Base-by-base conservation (phyloP, 2,113 vertebrate species). In the Sterna hirundo region DNA sequence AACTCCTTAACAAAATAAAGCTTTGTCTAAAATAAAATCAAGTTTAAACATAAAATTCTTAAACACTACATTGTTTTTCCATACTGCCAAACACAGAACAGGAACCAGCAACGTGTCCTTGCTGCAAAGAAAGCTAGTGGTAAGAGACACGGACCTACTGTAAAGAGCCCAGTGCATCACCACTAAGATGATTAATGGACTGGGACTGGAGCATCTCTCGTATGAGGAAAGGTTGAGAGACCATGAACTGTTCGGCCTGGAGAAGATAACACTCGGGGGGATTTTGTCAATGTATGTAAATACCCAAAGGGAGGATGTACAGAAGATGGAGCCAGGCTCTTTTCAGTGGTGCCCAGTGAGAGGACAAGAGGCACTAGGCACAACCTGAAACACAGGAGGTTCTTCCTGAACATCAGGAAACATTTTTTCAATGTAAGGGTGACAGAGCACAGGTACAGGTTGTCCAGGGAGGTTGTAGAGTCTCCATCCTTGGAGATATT, bases 101-200 rank as follows among this genome's bases (percentile, higher is more conserved):
- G 10, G 7, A 83, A 32, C 47, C 29, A 60, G 47, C 25, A 58
- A 54, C 2, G 12, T 76, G 36, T 12, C 30, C 17, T 38, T 3
- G 0, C 3, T 49, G 32, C 62, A 81, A n/a, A 29, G n/a, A 11
- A 13, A 12, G 8, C 3, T 36, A 51, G 29, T 40, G 16, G 5
- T 42, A 6, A 36, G 34, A 84, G 20, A 36, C 15, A 16, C 16
- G 10, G 22, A 34, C 34, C 27, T 21, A 25, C 17, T 14, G 25
- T 55, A 69, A 76, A 77, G 14, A 71, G 32, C 55, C 10, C 34
- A 57, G 44, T 21, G 6, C 11, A 52, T 51, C 46, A 49, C 40
- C 11, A 16, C 8, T 26, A 44, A 20, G 15, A 52, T 55, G 51
- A 57, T 40, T 36, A 55, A 64, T 6, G 17, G 32, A 38, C 10